phyloP scores from a whole-genome alignment of 2,888 invertebrate genomes.

The Epirrhoe alternata region DNA sequence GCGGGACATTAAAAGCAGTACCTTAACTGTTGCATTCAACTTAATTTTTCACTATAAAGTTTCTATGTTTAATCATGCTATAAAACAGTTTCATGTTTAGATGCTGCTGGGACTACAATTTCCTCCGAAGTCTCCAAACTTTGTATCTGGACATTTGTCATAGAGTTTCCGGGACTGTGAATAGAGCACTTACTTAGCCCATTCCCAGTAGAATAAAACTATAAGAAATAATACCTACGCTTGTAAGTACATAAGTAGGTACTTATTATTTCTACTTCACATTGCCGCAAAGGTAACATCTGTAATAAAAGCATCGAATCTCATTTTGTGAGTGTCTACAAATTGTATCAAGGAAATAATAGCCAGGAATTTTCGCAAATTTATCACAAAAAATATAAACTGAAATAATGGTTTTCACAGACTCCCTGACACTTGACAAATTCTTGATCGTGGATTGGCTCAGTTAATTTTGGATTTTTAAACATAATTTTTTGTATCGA shows the following conservation, averaged over 20 bases:
- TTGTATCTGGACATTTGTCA: conserved; percentile 12
- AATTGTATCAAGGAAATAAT: conserved; percentile 32
- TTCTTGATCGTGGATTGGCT: conserved; percentile 4
- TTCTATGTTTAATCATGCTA: conserved; percentile 2
- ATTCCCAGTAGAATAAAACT: neutral
- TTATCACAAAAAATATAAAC: conserved; percentile 26
- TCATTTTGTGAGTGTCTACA: neutral
- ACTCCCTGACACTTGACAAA: conserved; percentile 30
- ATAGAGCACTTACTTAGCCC: neutral
- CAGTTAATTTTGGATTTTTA: conserved; percentile 9
- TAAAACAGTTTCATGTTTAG: neutral
- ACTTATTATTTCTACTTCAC: neutral
- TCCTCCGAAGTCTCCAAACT: conserved; percentile 10
- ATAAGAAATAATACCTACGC: neutral
- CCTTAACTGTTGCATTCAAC: neutral
- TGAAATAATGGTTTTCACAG: conserved; percentile 23
- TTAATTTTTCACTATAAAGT: neutral
- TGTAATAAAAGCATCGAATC: neutral
- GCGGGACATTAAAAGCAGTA: no score
- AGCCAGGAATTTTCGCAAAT: conserved; percentile 23
- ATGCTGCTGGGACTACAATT: conserved; percentile 10
- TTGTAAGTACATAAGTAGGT: no score
- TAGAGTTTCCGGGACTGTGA: neutral
- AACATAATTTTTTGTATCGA: conserved; percentile 16
- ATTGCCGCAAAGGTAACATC: neutral